Evolutionary conservation across 1,140 invertebrate genomes (phyloP).

Genomic region (Pseudomyrmex pallidus): DNA sequence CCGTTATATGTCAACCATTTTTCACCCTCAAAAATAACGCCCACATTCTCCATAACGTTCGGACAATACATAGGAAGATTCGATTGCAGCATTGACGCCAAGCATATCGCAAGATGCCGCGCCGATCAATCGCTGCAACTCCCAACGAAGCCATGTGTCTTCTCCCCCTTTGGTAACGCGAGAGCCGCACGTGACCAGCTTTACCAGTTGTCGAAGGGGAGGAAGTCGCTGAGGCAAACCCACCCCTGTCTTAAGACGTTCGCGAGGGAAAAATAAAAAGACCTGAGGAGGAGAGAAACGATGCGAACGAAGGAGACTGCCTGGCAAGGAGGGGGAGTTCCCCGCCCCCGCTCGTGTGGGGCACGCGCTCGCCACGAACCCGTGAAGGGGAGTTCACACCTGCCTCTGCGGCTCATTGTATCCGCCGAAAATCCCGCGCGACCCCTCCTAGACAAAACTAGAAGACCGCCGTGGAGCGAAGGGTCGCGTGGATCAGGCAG

Average conservation of each 20-base stretch:
- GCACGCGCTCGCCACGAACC: slow-evolving; percentile 81
- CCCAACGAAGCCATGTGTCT: slow-evolving; percentile 67
- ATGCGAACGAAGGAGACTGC: slow-evolving; percentile 33
- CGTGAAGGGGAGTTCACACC: slow-evolving; percentile 79
- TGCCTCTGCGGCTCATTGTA: slow-evolving; percentile 81
- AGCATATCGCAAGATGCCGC: slow-evolving; percentile 26
- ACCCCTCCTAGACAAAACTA: slow-evolving; percentile 81
- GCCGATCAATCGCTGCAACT: slow-evolving; percentile 27
- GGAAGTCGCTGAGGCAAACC: slow-evolving; percentile 18
- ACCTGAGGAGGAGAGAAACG: slow-evolving; percentile 27
- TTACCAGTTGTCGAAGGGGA: slow-evolving; percentile 64
- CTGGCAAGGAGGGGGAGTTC: slow-evolving; percentile 58
- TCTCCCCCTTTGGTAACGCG: slow-evolving; percentile 50
- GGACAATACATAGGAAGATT: slow-evolving; percentile 50
- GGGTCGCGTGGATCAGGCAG: slow-evolving; percentile 69
- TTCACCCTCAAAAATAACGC: slow-evolving; percentile 46
- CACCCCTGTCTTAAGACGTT: slow-evolving; percentile 64
- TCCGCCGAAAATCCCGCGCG: slow-evolving; percentile 60
- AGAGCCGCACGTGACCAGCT: slow-evolving; percentile 66
- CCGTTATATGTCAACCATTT: slow-evolving; percentile 49
- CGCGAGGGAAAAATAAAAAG: slow-evolving; percentile 65
- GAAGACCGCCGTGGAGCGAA: slow-evolving; percentile 65
- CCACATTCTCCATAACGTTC: neutral
- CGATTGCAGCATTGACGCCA: slow-evolving; percentile 37
- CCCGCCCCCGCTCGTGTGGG: slow-evolving; percentile 85